phyloP scores from a whole-genome alignment of 2,888 invertebrate genomes.

The Athalia rosae region DNA sequence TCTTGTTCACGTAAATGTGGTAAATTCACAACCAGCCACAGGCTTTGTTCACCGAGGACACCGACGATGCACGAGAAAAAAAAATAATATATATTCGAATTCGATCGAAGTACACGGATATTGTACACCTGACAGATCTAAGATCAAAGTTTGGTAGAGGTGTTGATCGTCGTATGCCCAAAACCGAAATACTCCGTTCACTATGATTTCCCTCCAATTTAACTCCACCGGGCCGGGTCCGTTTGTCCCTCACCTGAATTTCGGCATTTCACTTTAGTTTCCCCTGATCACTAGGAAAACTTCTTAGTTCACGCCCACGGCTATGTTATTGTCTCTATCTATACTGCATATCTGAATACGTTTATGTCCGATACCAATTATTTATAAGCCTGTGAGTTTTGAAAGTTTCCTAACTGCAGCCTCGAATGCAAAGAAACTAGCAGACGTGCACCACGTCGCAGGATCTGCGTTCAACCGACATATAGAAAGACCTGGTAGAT shows the following conservation, averaged over 20 bases:
- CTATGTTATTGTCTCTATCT: neutral
- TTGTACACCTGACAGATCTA: neutral
- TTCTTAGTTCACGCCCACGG: constrained; percentile 38
- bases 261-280: constrained; percentile 46
- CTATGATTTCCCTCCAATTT: constrained; percentile 63
- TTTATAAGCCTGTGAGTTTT: constrained; percentile 25
- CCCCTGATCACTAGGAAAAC: constrained; percentile 42
- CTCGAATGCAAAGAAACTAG: neutral
- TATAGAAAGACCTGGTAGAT: constrained; percentile 3
- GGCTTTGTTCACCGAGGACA: constrained; percentile 8
- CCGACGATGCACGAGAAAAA: neutral
- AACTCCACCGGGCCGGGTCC: constrained; percentile 54
- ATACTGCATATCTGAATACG: neutral
- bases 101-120: neutral
- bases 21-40: constrained; percentile 13
- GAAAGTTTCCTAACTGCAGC: constrained; percentile 27
- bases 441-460: constrained; percentile 11
- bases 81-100: neutral
- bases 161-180: constrained; percentile 58
- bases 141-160: constrained; percentile 38
- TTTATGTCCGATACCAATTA: neutral
- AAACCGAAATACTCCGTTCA: constrained; percentile 61
- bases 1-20: neutral
- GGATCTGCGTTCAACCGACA: constrained; percentile 15
- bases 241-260: constrained; percentile 33